Base-by-base conservation (phyloP, 1,140 invertebrate species). In the Catajapyx aquilonaris region DNA sequence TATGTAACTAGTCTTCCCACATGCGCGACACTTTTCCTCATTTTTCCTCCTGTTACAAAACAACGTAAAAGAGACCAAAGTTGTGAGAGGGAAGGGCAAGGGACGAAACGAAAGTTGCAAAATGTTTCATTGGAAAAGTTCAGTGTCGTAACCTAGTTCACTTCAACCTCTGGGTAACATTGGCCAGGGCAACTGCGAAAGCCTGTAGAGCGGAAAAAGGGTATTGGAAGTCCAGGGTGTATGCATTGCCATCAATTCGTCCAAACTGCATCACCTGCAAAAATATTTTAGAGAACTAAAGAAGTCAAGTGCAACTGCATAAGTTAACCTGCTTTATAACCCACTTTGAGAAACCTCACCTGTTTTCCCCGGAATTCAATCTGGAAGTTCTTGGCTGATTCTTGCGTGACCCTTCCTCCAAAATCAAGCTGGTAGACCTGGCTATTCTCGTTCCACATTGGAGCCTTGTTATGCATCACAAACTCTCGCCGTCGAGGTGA, bases 361-460 rank as follows among this genome's bases (percentile, higher is more conserved):
- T 97, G 93, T 63, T 88, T 91, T 25, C 84, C 86, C 48, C 85
- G 71, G 52, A 91, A 93, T 60, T 98, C 93, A 37, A 98, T 95
- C 62, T 98, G 94, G 56, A 98, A 98, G 62, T 98, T 98, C 59
- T 98, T 98, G 1, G 94, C 94, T 3, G 91, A 96, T 56, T 98
- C 94, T 55, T 97, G 93, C 1, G 93, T 98, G 17, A 98, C 94
- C 47, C 94, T 65, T 10, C 93, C 94, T n/a, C 93, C 93, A 65
- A 97, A 98, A 61, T 98, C 94, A 13, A 98, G 64, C 52, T 98
- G 94, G 61, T 98, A 98, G 4, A 98, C 94, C 59, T 98, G 93
- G 53, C 84, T 93, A 52, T 85, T 84, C 58, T 97, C 94, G 59
- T 98, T 98, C 94, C 94, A 98, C 71, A 98, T 84, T 3, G 94